A percentile compares a stretch with the other conserved stretches of the same genome.
These are phyloP conservation scores for Diorhabda sublineata DNA, from an alignment of 1,140 invertebrate species.

Conservation along the genomic window DNA sequence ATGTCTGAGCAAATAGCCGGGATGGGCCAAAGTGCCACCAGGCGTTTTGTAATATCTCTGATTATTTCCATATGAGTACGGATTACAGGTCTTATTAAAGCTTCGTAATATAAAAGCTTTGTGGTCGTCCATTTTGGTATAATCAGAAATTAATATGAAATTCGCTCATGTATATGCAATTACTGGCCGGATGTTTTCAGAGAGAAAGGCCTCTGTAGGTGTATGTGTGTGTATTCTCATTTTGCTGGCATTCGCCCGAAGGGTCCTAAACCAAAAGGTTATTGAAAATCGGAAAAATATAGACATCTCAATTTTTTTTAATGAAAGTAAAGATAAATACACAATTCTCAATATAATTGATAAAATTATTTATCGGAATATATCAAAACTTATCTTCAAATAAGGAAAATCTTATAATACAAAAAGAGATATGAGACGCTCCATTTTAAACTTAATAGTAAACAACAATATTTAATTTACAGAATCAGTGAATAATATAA, in stretches of 20 bases:
- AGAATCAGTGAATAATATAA: no score
- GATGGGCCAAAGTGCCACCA: conserved; percentile 24
- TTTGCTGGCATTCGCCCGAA: not conserved
- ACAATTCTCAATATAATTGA: no score
- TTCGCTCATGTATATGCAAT: conserved; percentile 47
- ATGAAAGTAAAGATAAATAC: no score
- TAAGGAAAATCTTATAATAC: no score
- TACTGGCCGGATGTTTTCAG: conserved; percentile 44
- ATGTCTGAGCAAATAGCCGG: conserved; percentile 26
- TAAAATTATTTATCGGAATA: no score
- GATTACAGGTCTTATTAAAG: conserved; percentile 49
- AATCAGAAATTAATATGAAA: conserved; percentile 51
- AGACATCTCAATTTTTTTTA: no score
- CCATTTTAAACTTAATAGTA: no score
- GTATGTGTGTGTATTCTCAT: conserved; percentile 2
- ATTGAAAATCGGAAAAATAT: not conserved
- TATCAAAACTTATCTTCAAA: no score
- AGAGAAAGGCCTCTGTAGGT: conserved; percentile 22
- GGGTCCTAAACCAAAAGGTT: not conserved
- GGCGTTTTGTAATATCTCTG: conserved; percentile 39
- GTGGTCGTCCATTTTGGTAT: conserved; percentile 46
- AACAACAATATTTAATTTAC: no score
- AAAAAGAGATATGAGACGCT: no score
- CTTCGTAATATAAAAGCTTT: conserved; percentile 48
- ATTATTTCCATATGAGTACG: conserved; percentile 44